phyloP scores from a whole-genome alignment of 2,797 vertebrate species.

The Cyclura pinguis region DNA sequence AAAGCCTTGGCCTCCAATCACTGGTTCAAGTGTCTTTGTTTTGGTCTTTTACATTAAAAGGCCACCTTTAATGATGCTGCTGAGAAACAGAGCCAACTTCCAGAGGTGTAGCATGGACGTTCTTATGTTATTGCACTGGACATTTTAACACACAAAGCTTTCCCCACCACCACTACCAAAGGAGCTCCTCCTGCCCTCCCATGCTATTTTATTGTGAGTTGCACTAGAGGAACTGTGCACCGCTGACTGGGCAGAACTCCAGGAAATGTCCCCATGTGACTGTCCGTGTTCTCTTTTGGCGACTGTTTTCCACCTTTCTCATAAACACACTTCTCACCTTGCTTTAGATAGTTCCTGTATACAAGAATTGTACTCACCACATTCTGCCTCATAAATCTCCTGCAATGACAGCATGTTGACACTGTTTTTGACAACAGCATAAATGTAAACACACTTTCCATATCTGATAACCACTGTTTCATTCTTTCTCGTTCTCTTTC shows the following conservation, averaged over 20 bases:
- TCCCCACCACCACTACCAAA: not conserved
- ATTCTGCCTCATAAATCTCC: slow-evolving; percentile 3
- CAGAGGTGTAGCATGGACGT: slow-evolving; percentile 40
- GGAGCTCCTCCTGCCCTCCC: slow-evolving; percentile 8
- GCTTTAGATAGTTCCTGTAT: slow-evolving; percentile 39
- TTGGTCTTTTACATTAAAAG: slow-evolving; percentile 51
- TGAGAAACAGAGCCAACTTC: slow-evolving; percentile 41
- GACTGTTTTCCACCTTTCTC: slow-evolving; percentile 34
- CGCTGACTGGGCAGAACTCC: not conserved
- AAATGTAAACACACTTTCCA: slow-evolving; percentile 32
- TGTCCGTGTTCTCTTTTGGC: slow-evolving; percentile 27
- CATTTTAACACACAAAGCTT: slow-evolving; percentile 20
- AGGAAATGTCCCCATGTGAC: not conserved
- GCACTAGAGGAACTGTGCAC: not conserved
- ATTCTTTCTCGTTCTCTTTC: not conserved
- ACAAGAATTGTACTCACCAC: slow-evolving; percentile 25
- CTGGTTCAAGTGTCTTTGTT: slow-evolving; percentile 35
- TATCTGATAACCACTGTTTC: slow-evolving; percentile 10
- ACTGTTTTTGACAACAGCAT: slow-evolving; percentile 19
- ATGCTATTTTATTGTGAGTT: not conserved
- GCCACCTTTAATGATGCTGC: slow-evolving; percentile 38
- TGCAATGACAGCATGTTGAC: slow-evolving; percentile 34
- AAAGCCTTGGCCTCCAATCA: slow-evolving; percentile 20
- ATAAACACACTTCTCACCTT: slow-evolving; percentile 14
- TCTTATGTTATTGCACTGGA: slow-evolving; percentile 35